A percentile compares a stretch with the other conserved stretches of the same genome.
Evolutionary conservation across 2,113 vertebrate species (phyloP).

Genomic region (Siphamia tubifer): DNA sequence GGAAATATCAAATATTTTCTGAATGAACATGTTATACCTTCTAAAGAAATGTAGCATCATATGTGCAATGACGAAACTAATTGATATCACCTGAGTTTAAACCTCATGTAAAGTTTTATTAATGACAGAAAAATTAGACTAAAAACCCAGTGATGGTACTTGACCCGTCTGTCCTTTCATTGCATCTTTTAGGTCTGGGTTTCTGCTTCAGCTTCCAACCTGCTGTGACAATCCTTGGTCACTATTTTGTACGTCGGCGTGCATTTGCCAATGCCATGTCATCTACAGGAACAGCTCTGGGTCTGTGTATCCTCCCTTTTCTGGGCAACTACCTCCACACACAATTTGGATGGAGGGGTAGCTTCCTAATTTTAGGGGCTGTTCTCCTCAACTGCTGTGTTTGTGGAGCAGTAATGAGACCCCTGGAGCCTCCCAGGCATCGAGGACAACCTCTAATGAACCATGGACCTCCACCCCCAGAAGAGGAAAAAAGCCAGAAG

Average conservation of each 20-base stretch:
- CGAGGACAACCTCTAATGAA: slow-evolving; percentile 48
- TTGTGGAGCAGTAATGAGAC: slow-evolving; percentile 91
- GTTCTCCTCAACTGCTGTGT: slow-evolving; percentile 90
- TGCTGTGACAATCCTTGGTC: slow-evolving; percentile 86
- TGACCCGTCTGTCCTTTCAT: too few relatives aligned
- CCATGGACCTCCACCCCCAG: slow-evolving; percentile 5
- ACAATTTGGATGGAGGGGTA: slow-evolving; percentile 89
- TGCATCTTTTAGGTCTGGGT: slow-evolving; percentile 83
- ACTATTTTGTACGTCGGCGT: slow-evolving; percentile 86
- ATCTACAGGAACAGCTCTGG: slow-evolving; percentile 87
- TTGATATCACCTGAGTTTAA: too few relatives aligned
- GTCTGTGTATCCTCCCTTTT: slow-evolving; percentile 84
- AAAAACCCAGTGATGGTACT: too few relatives aligned
- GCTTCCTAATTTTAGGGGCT: slow-evolving; percentile 89
- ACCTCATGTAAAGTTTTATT: too few relatives aligned
- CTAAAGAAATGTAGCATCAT: too few relatives aligned
- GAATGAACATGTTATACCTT: neutral
- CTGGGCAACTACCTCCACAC: slow-evolving; percentile 86
- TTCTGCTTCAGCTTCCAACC: slow-evolving; percentile 93
- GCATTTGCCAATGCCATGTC: slow-evolving; percentile 88
- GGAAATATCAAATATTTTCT: too few relatives aligned
- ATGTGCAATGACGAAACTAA: too few relatives aligned
- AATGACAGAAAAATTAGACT: too few relatives aligned
- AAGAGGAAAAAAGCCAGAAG: slow-evolving; percentile 6
- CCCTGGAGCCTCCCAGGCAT: slow-evolving; percentile 63